A percentile compares a stretch with the other conserved stretches of the same genome.
Evolutionary conservation across 2,797 vertebrate genomes (phyloP).

Genomic region (Fistularia tabacaria): DNA sequence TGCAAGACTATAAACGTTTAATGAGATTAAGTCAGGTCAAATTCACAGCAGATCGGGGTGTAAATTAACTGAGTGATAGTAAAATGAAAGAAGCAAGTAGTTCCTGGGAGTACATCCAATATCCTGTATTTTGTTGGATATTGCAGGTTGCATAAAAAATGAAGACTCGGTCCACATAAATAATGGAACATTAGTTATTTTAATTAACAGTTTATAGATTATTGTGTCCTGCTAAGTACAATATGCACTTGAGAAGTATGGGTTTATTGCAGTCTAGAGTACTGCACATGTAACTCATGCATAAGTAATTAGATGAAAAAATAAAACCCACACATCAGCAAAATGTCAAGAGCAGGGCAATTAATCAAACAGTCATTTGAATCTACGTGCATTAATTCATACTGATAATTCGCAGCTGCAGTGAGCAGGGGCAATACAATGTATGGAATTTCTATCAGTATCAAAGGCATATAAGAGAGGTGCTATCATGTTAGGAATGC

Average conservation of each 20-base stretch:
- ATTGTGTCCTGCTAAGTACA: constrained; percentile 15
- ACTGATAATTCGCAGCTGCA: constrained; percentile 25
- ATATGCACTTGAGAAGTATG: constrained; percentile 30
- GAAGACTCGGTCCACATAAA: constrained; percentile 14
- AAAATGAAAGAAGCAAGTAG: constrained; percentile 51
- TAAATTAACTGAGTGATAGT: constrained; percentile 47
- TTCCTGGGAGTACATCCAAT: constrained; percentile 49
- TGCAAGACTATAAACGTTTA: constrained; percentile 48
- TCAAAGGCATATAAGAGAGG: constrained; percentile 17
- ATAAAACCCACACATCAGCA: constrained; percentile 44
- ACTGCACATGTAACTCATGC: constrained; percentile 43
- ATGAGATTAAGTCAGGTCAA: constrained; percentile 55
- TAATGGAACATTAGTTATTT: constrained; percentile 30
- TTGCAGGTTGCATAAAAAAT: constrained; percentile 18
- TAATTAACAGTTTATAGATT: constrained; percentile 43
- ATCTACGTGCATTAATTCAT: constrained; percentile 24
- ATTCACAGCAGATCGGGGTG: constrained; percentile 39
- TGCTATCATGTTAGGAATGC: not conserved
- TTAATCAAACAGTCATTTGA: constrained; percentile 38
- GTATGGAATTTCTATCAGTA: constrained; percentile 5
- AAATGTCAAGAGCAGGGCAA: constrained; percentile 22
- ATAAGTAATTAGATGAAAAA: constrained; percentile 36
- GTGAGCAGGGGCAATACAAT: constrained; percentile 4
- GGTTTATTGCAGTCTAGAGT: constrained; percentile 20
- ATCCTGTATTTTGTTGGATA: constrained; percentile 30